Evolutionary conservation across 2,888 invertebrate genomes (phyloP), one percentile per base, ranked within the genome.

Genomic region (Brachycybe producta): DNA sequence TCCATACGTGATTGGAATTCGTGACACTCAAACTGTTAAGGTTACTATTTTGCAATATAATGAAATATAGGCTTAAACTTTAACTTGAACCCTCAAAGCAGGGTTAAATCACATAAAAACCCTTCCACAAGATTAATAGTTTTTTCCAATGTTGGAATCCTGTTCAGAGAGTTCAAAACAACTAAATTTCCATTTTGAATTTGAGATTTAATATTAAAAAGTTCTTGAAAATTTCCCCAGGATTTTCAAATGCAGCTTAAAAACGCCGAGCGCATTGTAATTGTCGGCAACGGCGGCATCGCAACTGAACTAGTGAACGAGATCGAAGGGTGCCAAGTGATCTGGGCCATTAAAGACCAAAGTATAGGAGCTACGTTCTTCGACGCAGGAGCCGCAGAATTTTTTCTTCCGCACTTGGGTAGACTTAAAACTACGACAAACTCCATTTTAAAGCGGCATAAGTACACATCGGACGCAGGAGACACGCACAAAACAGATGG

Each of bases 201-300:
- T n/a, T n/a, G n/a, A n/a, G n/a, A n/a, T n/a, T n/a, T n/a, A n/a
- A n/a, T n/a, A n/a, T n/a, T n/a, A n/a, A n/a, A n/a, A n/a, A 39
- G 30, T 40, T 32, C 23, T 35, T 42, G 11, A 21, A 26, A 15
- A 15, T n/a, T 43, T 24, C 43, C 46, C 28, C 17, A 77, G 59
- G 75, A 77, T 53, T 82, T 95, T 61, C 78, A 85, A 59, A 66
- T 75, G 26, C 78, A 76, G 62, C 67, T 98, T 8, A 68, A 70
- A 50, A 67, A 70, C 50, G 78, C 90, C 0, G 76, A 75, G 40
- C 78, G 76, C 66, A 75, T 98, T 61, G 67, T 86, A 0, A 74
- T 98, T 39, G 77, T 97, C 44, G 98, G 98, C 7, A 98, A 98
- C 74, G 98, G 98, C 28, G 98, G 98, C 13, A 98, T 98, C 62